Evolutionary conservation across 2,888 invertebrate genomes (phyloP), one percentile per base, ranked within the genome.

Genomic region (Pachydiplax longipennis): DNA sequence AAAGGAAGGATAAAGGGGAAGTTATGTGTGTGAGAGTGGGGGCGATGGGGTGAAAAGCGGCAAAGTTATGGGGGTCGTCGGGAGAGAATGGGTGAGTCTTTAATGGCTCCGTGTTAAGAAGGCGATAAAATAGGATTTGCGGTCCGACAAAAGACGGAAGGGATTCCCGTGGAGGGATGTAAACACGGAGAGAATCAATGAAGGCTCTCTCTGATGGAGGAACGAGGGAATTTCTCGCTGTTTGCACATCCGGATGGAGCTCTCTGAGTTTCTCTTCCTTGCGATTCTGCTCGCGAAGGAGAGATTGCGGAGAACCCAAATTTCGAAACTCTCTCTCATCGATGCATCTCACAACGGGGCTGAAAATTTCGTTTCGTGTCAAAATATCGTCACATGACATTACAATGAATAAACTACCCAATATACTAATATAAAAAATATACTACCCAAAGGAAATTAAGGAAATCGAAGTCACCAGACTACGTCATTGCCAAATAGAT

Each of bases 81-180:
- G 18, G 80, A 13, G 8, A 35, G 37, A 81, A 37, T 58, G 87
- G 58, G 83, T 2, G 83, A 61, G 37, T 87, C 73, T 87, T 87
- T 87, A 87, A 53, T 87, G 87, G 87, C 37, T 12, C 58, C 22
- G 37, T 87, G 61, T 87, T 87, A 37, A 65, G 61, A 61, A 61
- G 87, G 87, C 87, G 87, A 87, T 87, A 87, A 87, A 87, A 87
- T 61, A 61, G 87, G 61, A 87, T 87, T 65, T 65, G 83, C 83
- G 58, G 83, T 35, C 58, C 44, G 48, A 82, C 53, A 48, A 25
- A 82, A 44, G 82, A 48, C 83, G 40, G 81, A 81, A 81, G 37
- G 40, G 87, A 53, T 13, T 10, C 18, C 22, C 37, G 31, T 4
- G 37, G 61, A 35, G 35, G 61, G 35, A 37, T 61, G 65, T 87